phyloP scores from a whole-genome alignment of 2,888 invertebrate genomes.

The Rosalia funebris region DNA sequence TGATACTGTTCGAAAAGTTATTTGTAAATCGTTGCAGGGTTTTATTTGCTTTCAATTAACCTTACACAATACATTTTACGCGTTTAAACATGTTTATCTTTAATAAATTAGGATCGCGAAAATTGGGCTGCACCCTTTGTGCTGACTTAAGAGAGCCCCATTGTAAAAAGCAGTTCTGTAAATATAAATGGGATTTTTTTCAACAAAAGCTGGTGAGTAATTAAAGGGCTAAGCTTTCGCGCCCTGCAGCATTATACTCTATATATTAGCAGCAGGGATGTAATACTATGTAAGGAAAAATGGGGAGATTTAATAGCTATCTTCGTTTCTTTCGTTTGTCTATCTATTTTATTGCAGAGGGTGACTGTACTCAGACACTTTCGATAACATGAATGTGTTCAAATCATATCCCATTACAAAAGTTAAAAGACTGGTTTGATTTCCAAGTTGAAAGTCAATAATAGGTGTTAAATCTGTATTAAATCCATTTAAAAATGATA shows the following conservation, averaged over 20 bases:
- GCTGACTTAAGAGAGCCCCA: neutral
- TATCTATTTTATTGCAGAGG: no score
- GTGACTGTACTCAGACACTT: no score
- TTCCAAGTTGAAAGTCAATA: no score
- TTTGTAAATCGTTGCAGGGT: constrained; percentile 2
- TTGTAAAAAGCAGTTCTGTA: neutral
- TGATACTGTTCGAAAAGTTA: constrained; percentile 9
- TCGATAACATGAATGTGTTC: no score
- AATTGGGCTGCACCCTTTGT: neutral
- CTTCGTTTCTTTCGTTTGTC: no score
- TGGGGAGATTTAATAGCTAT: no score
- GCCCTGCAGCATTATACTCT: no score
- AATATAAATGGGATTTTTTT: neutral
- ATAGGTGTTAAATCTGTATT: no score
- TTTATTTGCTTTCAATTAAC: constrained; percentile 16
- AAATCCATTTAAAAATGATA: no score
- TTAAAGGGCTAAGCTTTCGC: neutral
- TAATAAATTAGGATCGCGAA: neutral
- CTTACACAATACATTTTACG: neutral
- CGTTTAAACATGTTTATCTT: neutral
- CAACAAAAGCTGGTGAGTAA: neutral
- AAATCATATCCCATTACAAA: no score
- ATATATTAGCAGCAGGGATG: neutral
- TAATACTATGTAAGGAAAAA: neutral
- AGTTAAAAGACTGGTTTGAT: no score